Conservation (phyloP, 2,113 vertebrate genomes). For the Abramis brama region DNA sequence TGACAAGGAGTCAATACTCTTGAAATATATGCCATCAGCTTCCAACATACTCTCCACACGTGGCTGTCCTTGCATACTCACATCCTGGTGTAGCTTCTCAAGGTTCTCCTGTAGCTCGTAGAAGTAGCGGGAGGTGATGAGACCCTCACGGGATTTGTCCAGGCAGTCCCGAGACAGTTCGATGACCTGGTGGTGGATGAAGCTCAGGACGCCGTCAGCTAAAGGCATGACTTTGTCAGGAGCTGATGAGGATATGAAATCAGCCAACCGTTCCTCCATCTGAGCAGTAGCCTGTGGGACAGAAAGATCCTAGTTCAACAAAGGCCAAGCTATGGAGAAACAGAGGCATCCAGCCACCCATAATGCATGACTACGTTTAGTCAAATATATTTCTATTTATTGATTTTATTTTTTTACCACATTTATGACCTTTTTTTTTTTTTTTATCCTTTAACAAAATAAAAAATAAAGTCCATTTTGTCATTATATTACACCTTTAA, state of each 20-base stretch:
- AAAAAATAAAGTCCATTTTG: not conserved
- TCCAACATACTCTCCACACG: not conserved
- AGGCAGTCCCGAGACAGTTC: constrained; percentile 95
- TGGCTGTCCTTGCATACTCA: constrained; percentile 74
- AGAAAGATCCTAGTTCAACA: not conserved
- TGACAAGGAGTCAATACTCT: not conserved
- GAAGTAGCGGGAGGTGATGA: constrained; percentile 96
- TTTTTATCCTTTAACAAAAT: not conserved
- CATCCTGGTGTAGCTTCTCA: constrained; percentile 95
- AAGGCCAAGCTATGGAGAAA: not conserved
- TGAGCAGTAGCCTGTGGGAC: constrained; percentile 88
- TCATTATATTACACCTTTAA: not conserved
- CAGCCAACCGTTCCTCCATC: constrained; percentile 94
- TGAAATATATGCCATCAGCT: not conserved
- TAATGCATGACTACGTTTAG: not conserved
- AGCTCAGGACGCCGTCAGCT: constrained; percentile 93
- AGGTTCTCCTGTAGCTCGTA: constrained; percentile 98
- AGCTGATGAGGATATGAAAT: constrained; percentile 86
- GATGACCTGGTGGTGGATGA: constrained; percentile 97
- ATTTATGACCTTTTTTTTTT: too few relatives aligned
- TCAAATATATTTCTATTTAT: not conserved
- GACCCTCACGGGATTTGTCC: constrained; percentile 89
- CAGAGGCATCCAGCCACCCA: not conserved
- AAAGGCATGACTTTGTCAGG: constrained; percentile 88
- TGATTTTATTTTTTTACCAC: not conserved